phyloP scores from a whole-genome alignment of 2,888 invertebrate genomes.

The Drosophila neonasuta region DNA sequence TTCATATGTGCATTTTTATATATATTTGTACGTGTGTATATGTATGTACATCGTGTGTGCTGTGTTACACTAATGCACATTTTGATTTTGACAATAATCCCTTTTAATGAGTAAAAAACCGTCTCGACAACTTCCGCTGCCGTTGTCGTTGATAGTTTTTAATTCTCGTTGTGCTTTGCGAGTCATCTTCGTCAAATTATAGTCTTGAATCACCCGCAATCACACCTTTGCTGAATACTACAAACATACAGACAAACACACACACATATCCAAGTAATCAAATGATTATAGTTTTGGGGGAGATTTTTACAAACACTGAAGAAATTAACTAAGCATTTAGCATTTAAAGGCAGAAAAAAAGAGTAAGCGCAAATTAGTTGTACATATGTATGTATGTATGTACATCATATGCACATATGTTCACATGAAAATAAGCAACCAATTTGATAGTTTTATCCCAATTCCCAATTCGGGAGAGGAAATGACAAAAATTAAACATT shows the following conservation, averaged over 20 bases:
- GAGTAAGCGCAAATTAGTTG: no score
- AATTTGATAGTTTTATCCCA: no score
- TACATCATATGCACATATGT: background rate
- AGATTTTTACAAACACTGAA: no score
- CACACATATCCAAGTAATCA: background rate
- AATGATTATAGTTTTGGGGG: background rate
- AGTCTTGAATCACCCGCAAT: background rate
- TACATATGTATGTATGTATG: background rate
- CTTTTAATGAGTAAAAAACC: background rate
- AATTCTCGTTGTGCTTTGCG: background rate
- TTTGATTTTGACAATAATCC: constrained; percentile 1
- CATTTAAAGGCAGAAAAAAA: no score
- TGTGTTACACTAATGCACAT: background rate
- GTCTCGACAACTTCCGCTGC: constrained; percentile 1
- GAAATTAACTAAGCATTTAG: no score
- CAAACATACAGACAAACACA: background rate
- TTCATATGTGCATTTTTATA: no score
- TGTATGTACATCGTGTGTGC: background rate
- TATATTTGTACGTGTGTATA: no score
- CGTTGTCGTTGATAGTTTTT: background rate
- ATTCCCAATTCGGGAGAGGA: no score
- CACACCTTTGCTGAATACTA: background rate
- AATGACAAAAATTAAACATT: no score
- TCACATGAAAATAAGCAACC: background rate
- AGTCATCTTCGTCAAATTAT: background rate